phyloP scores from a whole-genome alignment of 2,888 invertebrate species.

The Metellina segmentata region DNA sequence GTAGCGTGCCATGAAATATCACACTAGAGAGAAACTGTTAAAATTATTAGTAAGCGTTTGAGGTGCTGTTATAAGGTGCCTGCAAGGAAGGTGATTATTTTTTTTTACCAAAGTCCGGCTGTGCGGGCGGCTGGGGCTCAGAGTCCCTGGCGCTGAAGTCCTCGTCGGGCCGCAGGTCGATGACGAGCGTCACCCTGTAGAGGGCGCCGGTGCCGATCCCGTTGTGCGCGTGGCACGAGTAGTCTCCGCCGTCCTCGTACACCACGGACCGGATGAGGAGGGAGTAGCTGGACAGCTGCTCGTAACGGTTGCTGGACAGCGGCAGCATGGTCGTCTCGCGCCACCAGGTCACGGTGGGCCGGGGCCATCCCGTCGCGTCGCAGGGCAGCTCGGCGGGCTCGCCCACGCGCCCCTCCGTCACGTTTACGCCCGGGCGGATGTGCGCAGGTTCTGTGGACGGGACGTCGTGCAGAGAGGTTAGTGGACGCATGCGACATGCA shows the following conservation, averaged over 20 bases:
- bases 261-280: constrained; percentile 88
- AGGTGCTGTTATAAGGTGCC: no score
- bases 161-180: constrained; percentile 58
- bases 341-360: constrained; percentile 83
- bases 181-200: constrained; percentile 86
- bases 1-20: no score
- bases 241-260: constrained; percentile 89
- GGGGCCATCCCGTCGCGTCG: constrained; percentile 78
- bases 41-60: no score
- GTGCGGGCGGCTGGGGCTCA: constrained; percentile 9
- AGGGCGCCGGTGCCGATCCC: constrained; percentile 89
- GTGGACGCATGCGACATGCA: not conserved
- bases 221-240: constrained; percentile 94
- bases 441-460: constrained; percentile 75
- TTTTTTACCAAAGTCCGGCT: not conserved
- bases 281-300: constrained; percentile 88
- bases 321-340: constrained; percentile 89
- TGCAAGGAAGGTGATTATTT: no score
- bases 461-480: constrained; percentile 7
- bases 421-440: constrained; percentile 76
- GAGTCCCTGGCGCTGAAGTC: constrained; percentile 48
- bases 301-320: constrained; percentile 85
- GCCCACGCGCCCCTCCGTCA: constrained; percentile 78
- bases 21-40: no score
- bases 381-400: constrained; percentile 79